Base-by-base conservation (phyloP, 2,797 vertebrate genomes). In the Myotis planiceps region DNA sequence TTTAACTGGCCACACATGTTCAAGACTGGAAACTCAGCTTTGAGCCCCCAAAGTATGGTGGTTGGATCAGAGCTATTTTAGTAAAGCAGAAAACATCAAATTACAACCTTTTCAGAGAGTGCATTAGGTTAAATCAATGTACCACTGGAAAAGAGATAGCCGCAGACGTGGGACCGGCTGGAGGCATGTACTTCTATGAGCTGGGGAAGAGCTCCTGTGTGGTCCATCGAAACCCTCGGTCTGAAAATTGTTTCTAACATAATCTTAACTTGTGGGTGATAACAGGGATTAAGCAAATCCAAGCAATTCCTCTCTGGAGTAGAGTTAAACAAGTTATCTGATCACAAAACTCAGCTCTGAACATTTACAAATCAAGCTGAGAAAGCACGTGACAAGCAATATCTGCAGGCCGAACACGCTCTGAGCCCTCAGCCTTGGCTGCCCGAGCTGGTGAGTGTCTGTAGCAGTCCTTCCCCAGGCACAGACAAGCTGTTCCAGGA, bases 41-140 rank as follows among this genome's bases (percentile, higher is more conserved):
- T 37, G 42, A 81, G 27, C 5, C 51, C 32, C 45, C 25, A 42
- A 71, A 92, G 14, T 63, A 51, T 18, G 39, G n/a, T 84, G 49
- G 32, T 86, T 23, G 45, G 32, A 66, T 90, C 53, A 86, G 18
- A 79, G 65, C 79, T 32, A 66, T 1, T 51, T 74, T 15, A 79
- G 55, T 9, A 87, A 65, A 88, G 39, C 15, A 47, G 63, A 69
- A 72, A 91, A 37, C 25, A 51, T 49, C 27, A 79, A 90, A 95
- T 85, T 80, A 45, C 5, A 58, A 55, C n/a, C 49, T 45, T 32
- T 13, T 47, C 13, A n/a, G 32, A 45, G 27, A 37, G 2, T 29
- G 0, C 5, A 25, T 71, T 72, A 68, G 34, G n/a, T n/a, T 49
- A 63, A 82, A 74, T 81, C 63, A 49, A 75, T n/a, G 49, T 14